These are phyloP conservation scores for Cettia cetti DNA, from an alignment of 2,113 vertebrate genomes.

Conservation along the genomic window DNA sequence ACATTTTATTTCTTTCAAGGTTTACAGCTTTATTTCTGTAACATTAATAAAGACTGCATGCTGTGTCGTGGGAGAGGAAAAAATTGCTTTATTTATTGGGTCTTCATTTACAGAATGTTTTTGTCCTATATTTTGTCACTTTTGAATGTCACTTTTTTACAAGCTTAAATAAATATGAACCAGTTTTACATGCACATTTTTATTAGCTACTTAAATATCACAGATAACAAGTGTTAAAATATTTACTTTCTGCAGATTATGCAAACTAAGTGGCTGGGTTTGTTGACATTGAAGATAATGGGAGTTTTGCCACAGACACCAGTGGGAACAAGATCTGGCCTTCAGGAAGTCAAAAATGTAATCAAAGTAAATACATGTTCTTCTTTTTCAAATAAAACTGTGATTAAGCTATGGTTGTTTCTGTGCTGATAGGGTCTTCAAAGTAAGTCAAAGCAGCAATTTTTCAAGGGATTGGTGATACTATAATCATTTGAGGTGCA, in stretches of 20 bases:
- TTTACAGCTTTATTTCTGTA: not conserved
- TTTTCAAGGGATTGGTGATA: not conserved
- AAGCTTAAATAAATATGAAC: slow-evolving; percentile 19
- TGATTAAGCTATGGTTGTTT: not conserved
- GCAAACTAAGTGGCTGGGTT: slow-evolving; percentile 1
- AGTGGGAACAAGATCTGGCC: not conserved
- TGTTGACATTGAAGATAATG: slow-evolving; percentile 9
- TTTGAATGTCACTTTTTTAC: slow-evolving; percentile 37
- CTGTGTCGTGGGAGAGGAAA: not conserved
- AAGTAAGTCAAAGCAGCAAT: not conserved
- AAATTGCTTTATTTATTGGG: not conserved
- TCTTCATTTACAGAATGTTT: not conserved
- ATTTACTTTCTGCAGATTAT: slow-evolving; percentile 43
- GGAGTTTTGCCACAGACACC: not conserved
- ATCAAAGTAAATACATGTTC: not conserved
- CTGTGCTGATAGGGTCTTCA: not conserved
- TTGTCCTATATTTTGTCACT: slow-evolving; percentile 1
- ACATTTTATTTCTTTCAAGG: not conserved
- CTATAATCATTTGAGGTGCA: not conserved
- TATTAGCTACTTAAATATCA: slow-evolving; percentile 48
- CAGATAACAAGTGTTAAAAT: slow-evolving; percentile 36
- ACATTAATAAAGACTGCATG: not conserved
- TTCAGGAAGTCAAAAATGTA: not conserved
- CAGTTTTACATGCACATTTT: slow-evolving; percentile 33
- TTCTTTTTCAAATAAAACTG: slow-evolving; percentile 6